phyloP scores from a whole-genome alignment of 2,797 vertebrate genomes.

The Pseudotriccus pelzelni region DNA sequence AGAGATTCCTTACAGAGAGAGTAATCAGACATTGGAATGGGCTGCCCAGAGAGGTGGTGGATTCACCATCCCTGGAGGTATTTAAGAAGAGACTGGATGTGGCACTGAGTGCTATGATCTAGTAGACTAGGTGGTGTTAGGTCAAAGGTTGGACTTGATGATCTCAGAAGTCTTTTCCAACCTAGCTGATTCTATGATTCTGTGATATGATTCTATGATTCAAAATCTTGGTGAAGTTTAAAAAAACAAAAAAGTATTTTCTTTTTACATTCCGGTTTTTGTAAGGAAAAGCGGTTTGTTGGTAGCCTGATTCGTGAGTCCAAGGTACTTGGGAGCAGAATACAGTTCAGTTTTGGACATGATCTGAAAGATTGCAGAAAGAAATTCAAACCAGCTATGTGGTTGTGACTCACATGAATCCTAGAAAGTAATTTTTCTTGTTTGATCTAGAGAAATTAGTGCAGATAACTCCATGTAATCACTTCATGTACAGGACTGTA shows the following conservation, averaged over 20 bases:
- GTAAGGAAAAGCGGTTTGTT: not conserved
- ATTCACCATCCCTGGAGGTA: not conserved
- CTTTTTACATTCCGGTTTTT: not conserved
- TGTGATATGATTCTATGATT: not conserved
- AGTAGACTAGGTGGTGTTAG: not conserved
- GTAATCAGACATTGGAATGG: no score
- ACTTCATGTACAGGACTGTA: rapidly evolving
- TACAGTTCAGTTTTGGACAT: not conserved
- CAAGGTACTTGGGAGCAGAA: not conserved
- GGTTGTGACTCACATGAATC: not conserved
- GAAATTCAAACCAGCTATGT: not conserved
- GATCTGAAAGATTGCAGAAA: not conserved
- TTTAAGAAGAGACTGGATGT: no score
- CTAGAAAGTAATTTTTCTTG: not conserved
- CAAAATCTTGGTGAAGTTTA: not conserved
- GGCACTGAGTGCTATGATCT: not conserved
- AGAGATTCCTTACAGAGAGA: no score
- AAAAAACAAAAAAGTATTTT: not conserved
- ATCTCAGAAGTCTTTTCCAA: not conserved
- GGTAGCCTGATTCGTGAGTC: not conserved
- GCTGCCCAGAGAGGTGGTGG: no score
- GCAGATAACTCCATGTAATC: not conserved
- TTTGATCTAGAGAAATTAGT: not conserved
- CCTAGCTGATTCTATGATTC: not conserved
- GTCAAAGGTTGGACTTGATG: not conserved